Evolutionary conservation across 2,797 vertebrate species (phyloP).

Genomic region (Lepidocolaptes lacrymiger): DNA sequence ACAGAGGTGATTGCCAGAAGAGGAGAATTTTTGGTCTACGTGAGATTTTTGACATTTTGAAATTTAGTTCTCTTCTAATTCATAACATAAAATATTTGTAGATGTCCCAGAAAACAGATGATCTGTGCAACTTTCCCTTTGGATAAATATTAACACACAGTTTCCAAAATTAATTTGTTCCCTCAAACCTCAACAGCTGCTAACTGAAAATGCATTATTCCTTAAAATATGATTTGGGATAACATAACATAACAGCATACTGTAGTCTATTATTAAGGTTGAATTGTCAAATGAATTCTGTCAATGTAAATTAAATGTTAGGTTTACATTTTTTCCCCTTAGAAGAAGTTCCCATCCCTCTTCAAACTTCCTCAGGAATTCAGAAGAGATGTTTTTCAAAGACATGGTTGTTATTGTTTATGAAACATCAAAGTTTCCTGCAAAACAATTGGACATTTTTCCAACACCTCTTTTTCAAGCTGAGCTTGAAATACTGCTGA

Average conservation of each 20-base stretch:
- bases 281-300: neutral
- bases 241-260: neutral
- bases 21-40: neutral
- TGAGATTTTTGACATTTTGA: neutral
- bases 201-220: neutral
- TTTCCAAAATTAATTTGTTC: conserved; percentile 26
- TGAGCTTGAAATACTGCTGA: neutral
- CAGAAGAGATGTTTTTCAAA: neutral
- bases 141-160: neutral
- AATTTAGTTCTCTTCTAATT: neutral
- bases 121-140: neutral
- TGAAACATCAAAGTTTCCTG: neutral
- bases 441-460: neutral
- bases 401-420: neutral
- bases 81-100: neutral
- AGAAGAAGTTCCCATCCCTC: neutral
- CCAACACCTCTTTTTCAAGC: neutral
- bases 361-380: neutral
- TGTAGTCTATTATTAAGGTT: neutral
- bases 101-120: neutral
- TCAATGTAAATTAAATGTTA: neutral
- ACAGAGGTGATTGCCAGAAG: neutral
- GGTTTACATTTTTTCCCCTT: neutral
- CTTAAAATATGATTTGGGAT: neutral
- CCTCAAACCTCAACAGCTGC: conserved; percentile 4